Base-by-base conservation (phyloP, 2,888 invertebrate genomes). In the Eupithecia subumbrata region DNA sequence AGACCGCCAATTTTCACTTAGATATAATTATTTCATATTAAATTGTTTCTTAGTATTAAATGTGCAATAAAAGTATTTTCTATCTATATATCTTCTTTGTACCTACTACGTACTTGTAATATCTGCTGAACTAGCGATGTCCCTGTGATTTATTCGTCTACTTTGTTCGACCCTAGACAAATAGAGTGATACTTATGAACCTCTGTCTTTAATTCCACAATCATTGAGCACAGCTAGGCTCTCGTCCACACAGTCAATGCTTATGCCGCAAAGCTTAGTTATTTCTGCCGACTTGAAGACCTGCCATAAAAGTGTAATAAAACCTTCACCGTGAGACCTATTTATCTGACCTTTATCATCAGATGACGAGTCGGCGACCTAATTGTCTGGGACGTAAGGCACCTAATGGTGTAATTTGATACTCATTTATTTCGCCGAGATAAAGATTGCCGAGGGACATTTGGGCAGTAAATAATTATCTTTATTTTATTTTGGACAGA, bases 361-460 rank as follows among this genome's bases (percentile, higher is more conserved):
- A 72, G 70, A 76, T 76, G 76, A 76, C 76, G 67, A 71, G 69
- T 70, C 74, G 64, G 72, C 72, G 72, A 74, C 73, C 78, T 74
- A 78, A 76, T 78, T 72, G 78, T 78, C 76, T 78, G 72, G 73
- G 64, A 43, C 52, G 56, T 78, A 76, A 78, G 74, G 72, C 56
- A 48, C 43, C 18, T 78, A 76, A 78, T 76, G 43, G 71, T 70
- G 74, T 78, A 74, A 78, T 78, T 78, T 76, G 76, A 78, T 76
- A 74, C 74, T 76, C 76, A 74, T 78, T 78, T 78, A 72, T 78
- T 78, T 76, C 63, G 25, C 69, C 67, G 34, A 77, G 74, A 76
- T 74, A 76, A 76, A 78, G 74, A 72, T 78, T 68, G 75, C 75
- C 56, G 70, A 73, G 75, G 72, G 75, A 77, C 76, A 70, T 73